These are phyloP conservation scores for Scomber japonicus DNA, from an alignment of 2,113 vertebrate species.

Conservation along the genomic window DNA sequence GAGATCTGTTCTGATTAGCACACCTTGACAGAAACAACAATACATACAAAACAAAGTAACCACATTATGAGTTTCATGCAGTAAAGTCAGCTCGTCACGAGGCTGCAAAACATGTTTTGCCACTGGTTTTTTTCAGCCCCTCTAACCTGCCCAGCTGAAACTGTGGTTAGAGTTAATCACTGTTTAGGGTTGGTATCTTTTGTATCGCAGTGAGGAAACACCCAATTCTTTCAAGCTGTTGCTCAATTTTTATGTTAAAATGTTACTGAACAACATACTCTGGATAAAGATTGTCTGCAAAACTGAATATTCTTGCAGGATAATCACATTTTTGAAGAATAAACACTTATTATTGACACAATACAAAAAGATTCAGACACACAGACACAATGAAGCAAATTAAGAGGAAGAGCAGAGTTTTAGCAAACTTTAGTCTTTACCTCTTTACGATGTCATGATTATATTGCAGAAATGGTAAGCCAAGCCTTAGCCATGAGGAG, in stretches of 20 bases:
- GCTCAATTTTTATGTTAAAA: constrained; percentile 13
- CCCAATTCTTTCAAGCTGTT: constrained; percentile 26
- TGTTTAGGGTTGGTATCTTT: constrained; percentile 15
- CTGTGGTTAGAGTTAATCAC: not conserved
- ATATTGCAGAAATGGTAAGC: constrained; percentile 82
- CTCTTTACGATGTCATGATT: constrained; percentile 76
- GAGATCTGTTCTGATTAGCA: too few species aligned
- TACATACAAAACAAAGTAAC: not conserved
- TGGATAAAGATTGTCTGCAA: not conserved
- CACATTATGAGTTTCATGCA: not conserved
- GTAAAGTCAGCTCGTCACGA: constrained; percentile 1
- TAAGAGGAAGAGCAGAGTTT: not conserved
- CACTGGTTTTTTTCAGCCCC: not conserved
- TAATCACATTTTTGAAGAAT: not conserved
- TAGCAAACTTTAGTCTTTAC: constrained; percentile 73
- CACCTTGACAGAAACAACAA: too few species aligned
- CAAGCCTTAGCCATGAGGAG: constrained; percentile 79
- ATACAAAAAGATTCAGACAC: not conserved
- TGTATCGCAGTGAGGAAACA: not conserved
- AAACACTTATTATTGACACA: not conserved
- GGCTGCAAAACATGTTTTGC: constrained; percentile 15
- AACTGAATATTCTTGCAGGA: not conserved
- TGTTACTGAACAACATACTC: not conserved
- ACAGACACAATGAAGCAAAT: not conserved
- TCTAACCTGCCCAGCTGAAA: constrained; percentile 43